Conservation (phyloP, 1,140 invertebrate species). For the Temnothorax curvispinosus region DNA sequence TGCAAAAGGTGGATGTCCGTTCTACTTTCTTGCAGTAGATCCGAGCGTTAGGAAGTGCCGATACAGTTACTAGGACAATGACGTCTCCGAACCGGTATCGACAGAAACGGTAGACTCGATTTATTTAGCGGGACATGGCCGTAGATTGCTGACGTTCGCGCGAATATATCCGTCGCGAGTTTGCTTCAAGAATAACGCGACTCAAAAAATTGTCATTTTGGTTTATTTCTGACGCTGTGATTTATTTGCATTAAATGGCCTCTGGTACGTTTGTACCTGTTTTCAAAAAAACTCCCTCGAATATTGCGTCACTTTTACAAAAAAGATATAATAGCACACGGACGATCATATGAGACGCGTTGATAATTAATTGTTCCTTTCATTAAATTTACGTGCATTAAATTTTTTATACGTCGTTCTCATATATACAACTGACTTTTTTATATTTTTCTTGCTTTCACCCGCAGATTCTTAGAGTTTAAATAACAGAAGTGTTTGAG, state of each 20-base stretch:
- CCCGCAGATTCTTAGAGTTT: not conserved
- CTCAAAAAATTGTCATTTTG: not conserved
- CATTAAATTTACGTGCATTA: not conserved
- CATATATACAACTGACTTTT: not conserved
- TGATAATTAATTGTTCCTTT: not conserved
- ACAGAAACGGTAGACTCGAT: conserved; percentile 69
- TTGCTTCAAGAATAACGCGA: not conserved
- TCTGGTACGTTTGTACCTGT: not conserved
- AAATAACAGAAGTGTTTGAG: not conserved
- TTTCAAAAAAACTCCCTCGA: not conserved
- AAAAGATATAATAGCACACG: not conserved
- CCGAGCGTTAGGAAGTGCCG: conserved; percentile 77
- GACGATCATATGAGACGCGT: not conserved
- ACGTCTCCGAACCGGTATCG: conserved; percentile 79
- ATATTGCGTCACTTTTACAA: not conserved
- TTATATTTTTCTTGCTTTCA: not conserved
- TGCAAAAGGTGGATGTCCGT: conserved; percentile 43
- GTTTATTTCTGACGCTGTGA: not conserved
- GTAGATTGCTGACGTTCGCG: not conserved
- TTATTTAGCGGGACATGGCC: conserved; percentile 11
- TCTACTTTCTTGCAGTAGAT: conserved; percentile 77
- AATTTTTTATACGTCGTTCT: not conserved
- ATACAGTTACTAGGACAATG: conserved; percentile 81
- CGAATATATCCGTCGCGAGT: not conserved
- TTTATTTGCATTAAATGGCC: conserved; percentile 6